Evolutionary conservation across 2,797 vertebrate genomes (phyloP).

Genomic region (Naso thynnoides): DNA sequence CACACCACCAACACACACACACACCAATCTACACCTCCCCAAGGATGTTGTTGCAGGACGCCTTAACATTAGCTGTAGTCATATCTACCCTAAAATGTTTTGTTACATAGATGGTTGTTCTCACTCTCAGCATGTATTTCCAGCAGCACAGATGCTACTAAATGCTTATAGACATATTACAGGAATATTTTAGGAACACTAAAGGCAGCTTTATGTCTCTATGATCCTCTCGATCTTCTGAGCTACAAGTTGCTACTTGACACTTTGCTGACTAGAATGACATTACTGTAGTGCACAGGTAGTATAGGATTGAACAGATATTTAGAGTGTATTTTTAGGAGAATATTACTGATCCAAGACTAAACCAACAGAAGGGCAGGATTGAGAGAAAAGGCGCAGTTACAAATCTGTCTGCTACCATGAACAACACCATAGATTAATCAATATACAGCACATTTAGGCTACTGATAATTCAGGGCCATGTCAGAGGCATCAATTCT

Average conservation of each 20-base stretch:
- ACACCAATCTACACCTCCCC: no score
- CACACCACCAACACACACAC: no score
- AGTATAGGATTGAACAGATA: no score
- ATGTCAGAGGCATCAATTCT: background rate
- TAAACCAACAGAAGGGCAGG: background rate
- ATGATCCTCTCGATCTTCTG: background rate
- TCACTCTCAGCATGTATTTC: no score
- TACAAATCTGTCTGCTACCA: background rate
- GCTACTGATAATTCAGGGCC: background rate
- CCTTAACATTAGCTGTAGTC: no score
- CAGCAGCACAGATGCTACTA: no score
- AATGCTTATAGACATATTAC: no score
- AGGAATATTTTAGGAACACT: background rate
- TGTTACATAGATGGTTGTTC: no score
- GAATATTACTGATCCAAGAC: background rate
- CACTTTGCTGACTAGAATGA: background rate
- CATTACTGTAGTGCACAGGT: no score
- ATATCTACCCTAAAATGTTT: no score
- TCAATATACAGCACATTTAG: background rate
- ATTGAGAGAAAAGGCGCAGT: background rate
- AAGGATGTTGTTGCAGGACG: no score
- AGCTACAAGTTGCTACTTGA: background rate
- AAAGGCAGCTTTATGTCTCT: background rate
- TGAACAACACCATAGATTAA: background rate
- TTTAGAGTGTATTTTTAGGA: background rate